A percentile compares a stretch with the other conserved stretches of the same genome.
Conservation (phyloP, 2,888 invertebrate species). For the Pristionchus japonicus region DNA sequence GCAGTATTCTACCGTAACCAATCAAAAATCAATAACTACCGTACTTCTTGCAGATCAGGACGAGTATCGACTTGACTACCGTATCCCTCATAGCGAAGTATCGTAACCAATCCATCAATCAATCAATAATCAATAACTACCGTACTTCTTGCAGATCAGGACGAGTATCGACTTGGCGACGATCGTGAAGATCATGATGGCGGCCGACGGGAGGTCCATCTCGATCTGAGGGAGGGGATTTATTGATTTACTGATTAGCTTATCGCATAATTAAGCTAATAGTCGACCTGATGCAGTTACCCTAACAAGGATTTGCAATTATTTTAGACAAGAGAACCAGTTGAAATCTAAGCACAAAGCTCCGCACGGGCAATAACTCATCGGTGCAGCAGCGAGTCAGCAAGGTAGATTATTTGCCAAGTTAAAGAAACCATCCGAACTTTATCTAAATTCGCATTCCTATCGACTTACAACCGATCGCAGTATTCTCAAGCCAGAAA, state of each 20-base stretch:
- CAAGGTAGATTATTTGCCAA: too few relatives aligned
- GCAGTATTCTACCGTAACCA: neutral
- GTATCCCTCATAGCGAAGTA: too few relatives aligned
- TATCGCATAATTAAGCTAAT: neutral
- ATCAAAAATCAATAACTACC: neutral
- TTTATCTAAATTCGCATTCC: too few relatives aligned
- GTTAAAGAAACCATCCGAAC: too few relatives aligned
- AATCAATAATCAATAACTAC: neutral
- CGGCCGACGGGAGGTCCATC: slow-evolving; percentile 62
- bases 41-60: neutral
- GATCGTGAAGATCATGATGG: slow-evolving; percentile 73
- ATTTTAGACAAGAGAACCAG: too few relatives aligned
- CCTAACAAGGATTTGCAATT: too few relatives aligned
- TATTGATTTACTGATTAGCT: neutral
- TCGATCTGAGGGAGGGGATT: slow-evolving; percentile 61
- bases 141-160: slow-evolving; percentile 68
- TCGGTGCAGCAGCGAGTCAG: neutral
- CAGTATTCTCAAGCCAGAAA: too few relatives aligned
- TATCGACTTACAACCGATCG: too few relatives aligned
- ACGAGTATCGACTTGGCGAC: slow-evolving; percentile 67
- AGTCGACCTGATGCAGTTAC: too few relatives aligned
- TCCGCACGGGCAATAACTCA: neutral
- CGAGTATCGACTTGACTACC: neutral
- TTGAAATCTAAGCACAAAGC: neutral
- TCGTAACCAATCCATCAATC: neutral